Percentiles rank a stretch among this genome's conserved stretches.
Evolutionary conservation across 1,140 invertebrate genomes (phyloP).

Genomic region (Drosophila kurseongensis): DNA sequence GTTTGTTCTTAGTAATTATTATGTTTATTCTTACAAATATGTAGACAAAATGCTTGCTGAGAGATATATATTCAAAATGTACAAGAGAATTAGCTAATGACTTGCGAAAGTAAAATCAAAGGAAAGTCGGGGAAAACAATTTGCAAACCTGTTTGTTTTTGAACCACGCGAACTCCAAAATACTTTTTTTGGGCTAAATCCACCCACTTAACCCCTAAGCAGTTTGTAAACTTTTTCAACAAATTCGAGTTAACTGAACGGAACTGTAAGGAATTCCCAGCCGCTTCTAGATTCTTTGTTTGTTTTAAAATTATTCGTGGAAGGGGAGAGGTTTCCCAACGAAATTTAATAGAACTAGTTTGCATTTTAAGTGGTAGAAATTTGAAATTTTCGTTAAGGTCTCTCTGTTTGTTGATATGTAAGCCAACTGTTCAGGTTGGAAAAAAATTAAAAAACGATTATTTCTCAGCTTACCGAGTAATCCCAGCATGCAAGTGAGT

Average conservation of each 20-base stretch:
- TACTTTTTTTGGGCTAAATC: neutral
- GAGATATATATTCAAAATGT: slow-evolving; percentile 45
- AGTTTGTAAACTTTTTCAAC: slow-evolving; percentile 24
- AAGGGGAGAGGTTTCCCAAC: neutral
- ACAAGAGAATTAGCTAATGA: slow-evolving; percentile 47
- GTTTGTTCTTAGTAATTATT: slow-evolving; percentile 33
- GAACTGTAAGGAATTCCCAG: slow-evolving; percentile 7
- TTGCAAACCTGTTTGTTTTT: slow-evolving; percentile 16
- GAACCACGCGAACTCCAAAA: neutral
- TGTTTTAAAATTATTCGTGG: slow-evolving; percentile 1
- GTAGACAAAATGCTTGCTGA: slow-evolving; percentile 30
- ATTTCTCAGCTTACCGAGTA: slow-evolving; percentile 17
- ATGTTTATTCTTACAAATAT: slow-evolving; percentile 44
- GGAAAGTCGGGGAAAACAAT: slow-evolving; percentile 18
- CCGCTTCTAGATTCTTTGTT: slow-evolving; percentile 14
- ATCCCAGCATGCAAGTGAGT: slow-evolving; percentile 29
- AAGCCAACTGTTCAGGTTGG: neutral
- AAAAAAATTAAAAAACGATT: slow-evolving; percentile 17
- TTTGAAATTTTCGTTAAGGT: neutral
- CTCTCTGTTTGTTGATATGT: slow-evolving; percentile 9
- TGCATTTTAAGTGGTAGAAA: slow-evolving; percentile 24
- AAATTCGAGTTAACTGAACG: slow-evolving; percentile 32
- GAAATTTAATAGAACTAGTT: slow-evolving; percentile 24
- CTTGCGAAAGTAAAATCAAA: slow-evolving; percentile 16
- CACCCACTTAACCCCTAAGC: slow-evolving; percentile 19